Percentiles rank a stretch among this genome's conserved stretches.
phyloP scores from a whole-genome alignment of 2,888 invertebrate genomes.

The Drosophila subquinaria region DNA sequence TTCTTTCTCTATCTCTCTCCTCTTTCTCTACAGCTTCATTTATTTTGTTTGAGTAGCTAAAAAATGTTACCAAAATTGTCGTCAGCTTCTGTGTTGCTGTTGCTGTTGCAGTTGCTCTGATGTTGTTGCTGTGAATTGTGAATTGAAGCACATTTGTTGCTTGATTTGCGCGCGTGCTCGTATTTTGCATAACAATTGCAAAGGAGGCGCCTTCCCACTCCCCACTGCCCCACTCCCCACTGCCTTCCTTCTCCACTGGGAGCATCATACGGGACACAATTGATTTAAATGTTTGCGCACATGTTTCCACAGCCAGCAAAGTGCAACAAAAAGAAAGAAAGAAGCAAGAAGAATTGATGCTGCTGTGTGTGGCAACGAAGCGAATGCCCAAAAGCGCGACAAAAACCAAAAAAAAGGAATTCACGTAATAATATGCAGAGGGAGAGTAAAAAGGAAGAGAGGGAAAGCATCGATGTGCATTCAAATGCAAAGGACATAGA shows the following conservation, averaged over 20 bases:
- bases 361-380: neutral
- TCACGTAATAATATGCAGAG: constrained; percentile 75
- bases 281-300: constrained; percentile 81
- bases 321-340: constrained; percentile 19
- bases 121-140: constrained; percentile 37
- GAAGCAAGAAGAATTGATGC: constrained; percentile 20
- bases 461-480: constrained; percentile 8
- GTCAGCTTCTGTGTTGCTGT: constrained; percentile 31
- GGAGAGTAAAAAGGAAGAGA: constrained; percentile 1
- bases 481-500: neutral
- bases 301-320: constrained; percentile 56
- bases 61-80: constrained; percentile 37
- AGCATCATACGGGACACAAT: constrained; percentile 61
- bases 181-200: constrained; percentile 77
- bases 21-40: neutral
- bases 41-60: constrained; percentile 4
- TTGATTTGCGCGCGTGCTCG: constrained; percentile 73
- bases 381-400: constrained; percentile 30
- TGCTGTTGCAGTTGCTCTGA: constrained; percentile 1
- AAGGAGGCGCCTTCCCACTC: constrained; percentile 1
- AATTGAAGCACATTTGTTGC: constrained; percentile 61
- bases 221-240: too few relatives aligned
- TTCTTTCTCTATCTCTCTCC: neutral
- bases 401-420: constrained; percentile 57
- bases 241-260: constrained; percentile 12